These are phyloP conservation scores for Polydesmus complanatus DNA, from an alignment of 2,888 invertebrate genomes.

Conservation along the genomic window DNA sequence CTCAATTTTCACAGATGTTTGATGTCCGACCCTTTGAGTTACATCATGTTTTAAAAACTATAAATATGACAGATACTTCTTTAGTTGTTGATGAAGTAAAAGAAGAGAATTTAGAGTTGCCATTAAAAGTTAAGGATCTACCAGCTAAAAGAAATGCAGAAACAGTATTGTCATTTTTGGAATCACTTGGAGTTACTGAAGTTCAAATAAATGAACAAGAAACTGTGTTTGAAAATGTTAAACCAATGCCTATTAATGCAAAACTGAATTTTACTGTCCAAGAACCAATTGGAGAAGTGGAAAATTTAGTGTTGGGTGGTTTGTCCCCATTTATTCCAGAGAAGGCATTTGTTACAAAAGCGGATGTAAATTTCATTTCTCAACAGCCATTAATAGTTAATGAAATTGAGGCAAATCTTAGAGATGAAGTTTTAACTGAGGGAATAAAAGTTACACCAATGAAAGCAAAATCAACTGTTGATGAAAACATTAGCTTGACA, in stretches of 20 bases:
- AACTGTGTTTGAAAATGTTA: not conserved
- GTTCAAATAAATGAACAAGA: constrained; percentile 2
- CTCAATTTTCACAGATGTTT: not conserved
- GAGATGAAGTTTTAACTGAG: not conserved
- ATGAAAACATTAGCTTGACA: not conserved
- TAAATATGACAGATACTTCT: not conserved
- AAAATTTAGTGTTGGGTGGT: not conserved
- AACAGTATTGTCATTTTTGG: not conserved
- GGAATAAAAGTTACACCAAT: not conserved
- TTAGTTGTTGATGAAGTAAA: not conserved
- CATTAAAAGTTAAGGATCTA: not conserved
- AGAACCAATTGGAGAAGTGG: not conserved
- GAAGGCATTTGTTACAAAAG: not conserved
- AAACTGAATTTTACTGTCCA: not conserved
- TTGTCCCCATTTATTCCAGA: not conserved
- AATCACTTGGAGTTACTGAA: constrained; percentile 12
- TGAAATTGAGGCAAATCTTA: not conserved
- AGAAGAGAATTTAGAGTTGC: not conserved
- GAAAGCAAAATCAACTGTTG: not conserved
- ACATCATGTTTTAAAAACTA: not conserved
- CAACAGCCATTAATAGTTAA: constrained; percentile 7
- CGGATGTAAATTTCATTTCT: constrained; percentile 2
- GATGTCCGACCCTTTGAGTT: not conserved
- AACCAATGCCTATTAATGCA: not conserved
- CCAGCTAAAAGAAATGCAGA: constrained; percentile 7